Percentiles rank a stretch among this genome's conserved stretches.
Evolutionary conservation across 2,113 vertebrate genomes (phyloP).

Genomic region (Cygnus buccinator): DNA sequence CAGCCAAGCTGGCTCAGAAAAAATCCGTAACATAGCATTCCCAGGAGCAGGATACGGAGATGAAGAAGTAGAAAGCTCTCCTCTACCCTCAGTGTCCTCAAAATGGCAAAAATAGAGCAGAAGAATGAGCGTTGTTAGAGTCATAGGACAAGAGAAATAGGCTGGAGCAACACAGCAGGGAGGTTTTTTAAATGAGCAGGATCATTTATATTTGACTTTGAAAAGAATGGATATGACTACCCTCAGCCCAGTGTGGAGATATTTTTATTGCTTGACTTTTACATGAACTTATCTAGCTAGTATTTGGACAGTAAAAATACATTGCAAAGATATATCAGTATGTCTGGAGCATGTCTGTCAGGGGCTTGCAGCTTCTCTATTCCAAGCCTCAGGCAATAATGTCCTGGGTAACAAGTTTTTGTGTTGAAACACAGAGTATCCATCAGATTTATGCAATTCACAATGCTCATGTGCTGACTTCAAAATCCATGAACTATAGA

Average conservation of each 20-base stretch:
- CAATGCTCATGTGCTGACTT: conserved; percentile 39
- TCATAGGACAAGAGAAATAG: not conserved
- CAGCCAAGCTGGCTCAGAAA: not conserved
- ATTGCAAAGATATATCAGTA: conserved; percentile 54
- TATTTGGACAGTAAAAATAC: conserved; percentile 50
- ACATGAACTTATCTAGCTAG: conserved; percentile 37
- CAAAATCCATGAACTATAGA: conserved; percentile 59
- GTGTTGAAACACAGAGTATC: not conserved
- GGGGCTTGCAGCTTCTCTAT: conserved; percentile 49
- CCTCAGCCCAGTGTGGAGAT: conserved; percentile 40
- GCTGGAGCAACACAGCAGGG: conserved; percentile 25
- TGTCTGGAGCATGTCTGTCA: not conserved
- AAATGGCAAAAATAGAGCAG: not conserved
- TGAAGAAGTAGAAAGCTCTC: not conserved
- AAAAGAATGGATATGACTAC: conserved; percentile 43
- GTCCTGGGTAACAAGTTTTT: conserved; percentile 28
- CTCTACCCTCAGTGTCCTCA: not conserved
- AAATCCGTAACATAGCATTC: not conserved
- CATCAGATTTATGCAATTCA: conserved; percentile 26
- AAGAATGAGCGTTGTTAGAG: conserved; percentile 14
- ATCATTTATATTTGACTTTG: conserved; percentile 63
- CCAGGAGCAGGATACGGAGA: not conserved
- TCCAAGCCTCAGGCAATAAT: conserved; percentile 44
- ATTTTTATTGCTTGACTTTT: conserved; percentile 68
- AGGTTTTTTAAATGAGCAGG: conserved; percentile 59